A percentile compares a stretch with the other conserved stretches of the same genome.
Conservation (phyloP, 2,113 vertebrate species). For the Dromiciops gliroides region DNA sequence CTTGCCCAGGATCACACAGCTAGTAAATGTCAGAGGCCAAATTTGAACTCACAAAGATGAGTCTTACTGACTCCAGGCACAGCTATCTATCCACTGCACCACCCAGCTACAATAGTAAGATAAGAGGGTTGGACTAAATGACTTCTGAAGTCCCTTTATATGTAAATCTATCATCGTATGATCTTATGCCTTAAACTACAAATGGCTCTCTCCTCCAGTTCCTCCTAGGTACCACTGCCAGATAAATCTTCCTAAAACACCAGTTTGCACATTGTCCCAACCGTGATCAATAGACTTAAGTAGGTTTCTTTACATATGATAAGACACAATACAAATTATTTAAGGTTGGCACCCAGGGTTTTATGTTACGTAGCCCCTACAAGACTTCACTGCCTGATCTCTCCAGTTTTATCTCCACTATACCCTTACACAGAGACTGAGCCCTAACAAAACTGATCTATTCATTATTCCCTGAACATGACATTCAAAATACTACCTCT, state of each 20-base stretch:
- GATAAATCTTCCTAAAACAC: no score
- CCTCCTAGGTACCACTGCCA: not conserved
- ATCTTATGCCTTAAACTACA: not conserved
- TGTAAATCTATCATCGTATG: not conserved
- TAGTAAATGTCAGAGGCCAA: no score
- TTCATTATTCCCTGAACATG: not conserved
- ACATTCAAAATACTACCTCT: no score
- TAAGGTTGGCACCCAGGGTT: not conserved
- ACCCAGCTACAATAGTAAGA: not conserved
- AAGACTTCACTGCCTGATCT: no score
- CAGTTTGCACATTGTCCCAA: no score
- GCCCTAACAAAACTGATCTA: not conserved
- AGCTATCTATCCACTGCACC: no score
- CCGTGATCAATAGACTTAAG: no score
- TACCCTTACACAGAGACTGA: not conserved
- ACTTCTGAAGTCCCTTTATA: not conserved
- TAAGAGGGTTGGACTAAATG: not conserved
- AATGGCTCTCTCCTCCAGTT: not conserved
- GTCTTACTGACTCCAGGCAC: no score
- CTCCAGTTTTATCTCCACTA: not conserved
- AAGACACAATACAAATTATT: not conserved
- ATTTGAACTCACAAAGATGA: no score
- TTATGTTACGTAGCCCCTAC: not conserved
- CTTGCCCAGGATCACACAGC: no score
- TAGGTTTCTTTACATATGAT: not conserved